Base-by-base conservation (phyloP, 1,140 invertebrate species). In the Chionoecetes opilio region DNA sequence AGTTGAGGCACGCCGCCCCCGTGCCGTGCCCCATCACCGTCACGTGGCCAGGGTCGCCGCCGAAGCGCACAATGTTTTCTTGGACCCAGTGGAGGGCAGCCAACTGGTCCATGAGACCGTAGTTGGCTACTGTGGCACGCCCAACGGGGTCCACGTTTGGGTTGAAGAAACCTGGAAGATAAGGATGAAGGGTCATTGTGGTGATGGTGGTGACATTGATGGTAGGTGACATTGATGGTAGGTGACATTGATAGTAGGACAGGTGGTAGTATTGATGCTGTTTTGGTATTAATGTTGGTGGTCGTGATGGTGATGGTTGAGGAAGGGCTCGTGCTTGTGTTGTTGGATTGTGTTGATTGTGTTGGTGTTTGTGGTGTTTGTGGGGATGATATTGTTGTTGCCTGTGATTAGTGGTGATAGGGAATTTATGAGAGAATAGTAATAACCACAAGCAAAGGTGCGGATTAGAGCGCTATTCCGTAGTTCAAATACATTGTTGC, bases 51-150 rank as follows among this genome's bases (percentile, higher is more conserved):
- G 99, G 98, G 97, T 99, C 98, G 14, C 98, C 99, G 35, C 98
- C 99, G 97, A 99, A 99, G 41, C 98, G 98, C 9, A 98, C 98
- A 31, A 99, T 98, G 97, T 99, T 99, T 97, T 99, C 98, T 94
- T 98, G 98, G 37, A 99, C 97, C 99, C 99, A 99, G 96, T 99
- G 98, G 38, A 99, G 97, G 2, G 98, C 99, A n/a, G 99, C 99
- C 85, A 99, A 98, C 93, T 99, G 97, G 97, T 99, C 99, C 98
- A 99, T 99, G 96, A 99, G 97, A 9, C 99, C 99, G 96, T 99
- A 99, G 97, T 99, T 99, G 96, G 96, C 94, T 14, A 96, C 95
- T n/a, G 95, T 94, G 34, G 99, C 99, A 97, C 99, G 98, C 96
- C 98, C 98, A 97, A 98, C 98, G 96, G 98, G 98, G 96, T 98